A percentile compares a stretch with the other conserved stretches of the same genome.
phyloP scores from a whole-genome alignment of 2,113 vertebrate species.

The Tenebrosternarchus preto region DNA sequence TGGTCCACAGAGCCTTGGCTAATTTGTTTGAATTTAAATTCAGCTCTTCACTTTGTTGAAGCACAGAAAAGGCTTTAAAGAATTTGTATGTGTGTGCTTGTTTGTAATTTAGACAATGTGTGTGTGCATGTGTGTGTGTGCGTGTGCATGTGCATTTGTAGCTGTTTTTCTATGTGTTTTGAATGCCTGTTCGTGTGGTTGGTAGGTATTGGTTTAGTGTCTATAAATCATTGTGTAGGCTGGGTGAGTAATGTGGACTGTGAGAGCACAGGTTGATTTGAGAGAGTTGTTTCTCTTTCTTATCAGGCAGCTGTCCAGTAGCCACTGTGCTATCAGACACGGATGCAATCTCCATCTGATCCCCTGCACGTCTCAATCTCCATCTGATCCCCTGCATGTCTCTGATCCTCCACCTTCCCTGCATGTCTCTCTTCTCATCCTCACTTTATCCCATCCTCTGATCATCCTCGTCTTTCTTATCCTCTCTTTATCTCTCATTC shows the following conservation, averaged over 20 bases:
- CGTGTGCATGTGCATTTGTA: conserved; percentile 29
- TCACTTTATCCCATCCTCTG: conserved; percentile 12
- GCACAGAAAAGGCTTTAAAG: conserved; percentile 53
- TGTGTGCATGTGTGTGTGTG: background rate
- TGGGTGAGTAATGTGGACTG: conserved; percentile 10
- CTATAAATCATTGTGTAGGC: conserved; percentile 15
- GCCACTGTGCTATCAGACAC: conserved; percentile 55
- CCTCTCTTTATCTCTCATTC: conserved; percentile 64
- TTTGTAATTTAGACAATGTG: conserved; percentile 25
- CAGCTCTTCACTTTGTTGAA: conserved; percentile 76
- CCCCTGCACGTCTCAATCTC: conserved; percentile 50
- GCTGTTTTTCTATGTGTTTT: conserved; percentile 70
- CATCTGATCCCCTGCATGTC: conserved; percentile 43
- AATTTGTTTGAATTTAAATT: conserved; percentile 86
- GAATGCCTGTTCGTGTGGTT: conserved; percentile 59
- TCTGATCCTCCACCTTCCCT: conserved; percentile 63
- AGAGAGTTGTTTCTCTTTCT: conserved; percentile 52
- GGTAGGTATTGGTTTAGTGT: background rate
- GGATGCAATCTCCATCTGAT: conserved; percentile 74
- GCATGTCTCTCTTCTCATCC: background rate
- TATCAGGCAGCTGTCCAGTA: conserved; percentile 57
- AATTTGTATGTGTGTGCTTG: conserved; percentile 47
- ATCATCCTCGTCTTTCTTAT: conserved; percentile 69
- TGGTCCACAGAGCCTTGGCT: conserved; percentile 75
- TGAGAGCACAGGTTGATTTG: conserved; percentile 30